phyloP scores from a whole-genome alignment of 2,797 vertebrate species.

The Pampus argenteus region DNA sequence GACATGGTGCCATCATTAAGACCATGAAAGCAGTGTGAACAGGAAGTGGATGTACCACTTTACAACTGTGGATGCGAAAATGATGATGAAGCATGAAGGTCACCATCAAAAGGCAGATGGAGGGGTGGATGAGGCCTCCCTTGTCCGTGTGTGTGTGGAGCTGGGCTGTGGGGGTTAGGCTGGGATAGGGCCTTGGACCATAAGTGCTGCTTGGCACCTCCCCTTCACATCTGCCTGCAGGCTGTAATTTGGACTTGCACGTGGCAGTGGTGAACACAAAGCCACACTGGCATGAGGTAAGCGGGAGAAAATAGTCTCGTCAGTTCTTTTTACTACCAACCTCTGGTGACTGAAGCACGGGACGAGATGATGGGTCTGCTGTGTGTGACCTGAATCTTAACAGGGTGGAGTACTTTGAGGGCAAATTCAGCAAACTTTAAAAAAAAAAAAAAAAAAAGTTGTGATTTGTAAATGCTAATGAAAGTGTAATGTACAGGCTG shows the following conservation, averaged over 20 bases:
- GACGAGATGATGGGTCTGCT: conserved; percentile 50
- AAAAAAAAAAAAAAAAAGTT: no score
- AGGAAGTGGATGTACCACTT: conserved; percentile 40
- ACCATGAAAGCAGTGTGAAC: conserved; percentile 39
- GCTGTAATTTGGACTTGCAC: conserved; percentile 84
- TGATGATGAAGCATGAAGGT: conserved; percentile 49
- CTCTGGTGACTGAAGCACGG: conserved; percentile 56
- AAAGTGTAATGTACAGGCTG: conserved; percentile 57
- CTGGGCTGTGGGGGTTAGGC: conserved; percentile 53
- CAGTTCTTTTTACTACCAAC: conserved; percentile 65
- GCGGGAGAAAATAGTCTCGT: conserved; percentile 81
- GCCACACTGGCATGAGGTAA: conserved; percentile 82
- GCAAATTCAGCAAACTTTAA: conserved; percentile 46
- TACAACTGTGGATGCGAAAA: conserved; percentile 38
- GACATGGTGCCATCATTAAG: conserved; percentile 40
- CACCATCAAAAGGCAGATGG: conserved; percentile 66
- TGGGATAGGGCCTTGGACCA: conserved; percentile 58
- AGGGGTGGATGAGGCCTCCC: conserved; percentile 39
- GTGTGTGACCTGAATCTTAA: conserved; percentile 68
- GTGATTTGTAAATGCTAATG: conserved; percentile 64
- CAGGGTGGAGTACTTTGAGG: conserved; percentile 57
- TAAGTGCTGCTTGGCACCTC: conserved; percentile 69
- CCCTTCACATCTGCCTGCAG: conserved; percentile 74
- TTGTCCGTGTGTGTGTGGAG: conserved; percentile 29
- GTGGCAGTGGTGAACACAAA: conserved; percentile 80